These are phyloP conservation scores for Leuciscus idus DNA, from an alignment of 2,113 vertebrate genomes.

Conservation along the genomic window DNA sequence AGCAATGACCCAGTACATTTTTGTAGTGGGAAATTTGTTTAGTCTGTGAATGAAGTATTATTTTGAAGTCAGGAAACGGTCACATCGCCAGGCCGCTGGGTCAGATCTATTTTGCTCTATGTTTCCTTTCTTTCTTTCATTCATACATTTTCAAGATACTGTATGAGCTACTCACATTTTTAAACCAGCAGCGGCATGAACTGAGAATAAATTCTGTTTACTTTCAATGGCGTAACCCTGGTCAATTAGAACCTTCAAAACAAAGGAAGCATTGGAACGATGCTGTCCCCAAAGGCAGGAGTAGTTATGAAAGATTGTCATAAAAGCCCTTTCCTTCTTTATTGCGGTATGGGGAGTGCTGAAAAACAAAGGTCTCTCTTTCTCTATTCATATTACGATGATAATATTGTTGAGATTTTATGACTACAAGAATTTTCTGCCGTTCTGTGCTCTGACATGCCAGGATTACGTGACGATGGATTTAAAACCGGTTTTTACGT, in stretches of 20 bases:
- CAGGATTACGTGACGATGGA: not conserved
- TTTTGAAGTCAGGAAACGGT: constrained; percentile 46
- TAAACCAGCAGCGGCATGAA: not conserved
- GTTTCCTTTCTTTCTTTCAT: constrained; percentile 15
- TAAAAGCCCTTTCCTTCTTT: not conserved
- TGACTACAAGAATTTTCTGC: not conserved
- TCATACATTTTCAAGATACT: not conserved
- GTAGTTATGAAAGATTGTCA: not conserved
- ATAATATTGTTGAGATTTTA: constrained; percentile 22
- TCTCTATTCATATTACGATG: not conserved
- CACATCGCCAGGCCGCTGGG: not conserved
- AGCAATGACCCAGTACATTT: no score
- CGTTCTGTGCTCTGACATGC: not conserved
- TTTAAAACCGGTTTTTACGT: not conserved
- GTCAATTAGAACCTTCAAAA: not conserved
- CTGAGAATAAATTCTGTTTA: not conserved
- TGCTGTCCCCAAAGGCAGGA: not conserved
- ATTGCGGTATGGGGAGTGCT: not conserved
- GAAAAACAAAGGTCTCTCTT: constrained; percentile 19
- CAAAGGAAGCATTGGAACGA: not conserved
- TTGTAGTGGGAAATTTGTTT: constrained; percentile 30
- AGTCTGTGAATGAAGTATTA: constrained; percentile 5
- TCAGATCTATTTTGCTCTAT: constrained; percentile 7
- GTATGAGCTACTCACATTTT: not conserved
- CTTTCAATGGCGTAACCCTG: not conserved